Percentiles rank a stretch among this genome's conserved stretches.
Conservation (phyloP, 2,113 vertebrate genomes). For the Pelvicachromis taeniatus region DNA sequence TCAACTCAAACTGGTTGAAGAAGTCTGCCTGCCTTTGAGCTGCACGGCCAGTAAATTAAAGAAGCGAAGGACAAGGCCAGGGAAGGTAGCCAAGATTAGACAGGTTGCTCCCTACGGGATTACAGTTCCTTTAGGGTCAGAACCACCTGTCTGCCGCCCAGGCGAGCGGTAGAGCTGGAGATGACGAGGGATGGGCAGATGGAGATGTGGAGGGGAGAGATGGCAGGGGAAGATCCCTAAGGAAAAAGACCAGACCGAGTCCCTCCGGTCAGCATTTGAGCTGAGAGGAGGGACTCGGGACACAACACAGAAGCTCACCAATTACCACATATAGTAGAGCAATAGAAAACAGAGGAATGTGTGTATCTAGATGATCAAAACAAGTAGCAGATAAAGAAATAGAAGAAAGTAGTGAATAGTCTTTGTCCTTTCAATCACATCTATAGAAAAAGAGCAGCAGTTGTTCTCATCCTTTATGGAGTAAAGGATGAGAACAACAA, state of each 20-base stretch:
- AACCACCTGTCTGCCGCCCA: conserved; percentile 57
- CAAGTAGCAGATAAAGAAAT: background rate
- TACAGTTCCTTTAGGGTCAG: conserved; percentile 37
- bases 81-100: conserved; percentile 26
- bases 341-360: conserved; percentile 2
- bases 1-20: background rate
- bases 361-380: background rate
- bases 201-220: conserved; percentile 20
- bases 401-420: background rate
- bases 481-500: background rate
- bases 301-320: background rate
- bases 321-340: background rate
- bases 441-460: background rate
- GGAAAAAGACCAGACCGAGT: conserved; percentile 25
- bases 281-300: background rate
- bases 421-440: background rate
- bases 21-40: background rate
- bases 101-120: conserved; percentile 47
- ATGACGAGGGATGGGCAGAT: conserved; percentile 46
- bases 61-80: background rate
- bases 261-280: background rate
- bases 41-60: conserved; percentile 4
- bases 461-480: background rate
- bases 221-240: conserved; percentile 4
- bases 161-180: conserved; percentile 29